These are phyloP conservation scores for Phoeniculus purpureus DNA, from an alignment of 2,797 vertebrate genomes.

Conservation along the genomic window DNA sequence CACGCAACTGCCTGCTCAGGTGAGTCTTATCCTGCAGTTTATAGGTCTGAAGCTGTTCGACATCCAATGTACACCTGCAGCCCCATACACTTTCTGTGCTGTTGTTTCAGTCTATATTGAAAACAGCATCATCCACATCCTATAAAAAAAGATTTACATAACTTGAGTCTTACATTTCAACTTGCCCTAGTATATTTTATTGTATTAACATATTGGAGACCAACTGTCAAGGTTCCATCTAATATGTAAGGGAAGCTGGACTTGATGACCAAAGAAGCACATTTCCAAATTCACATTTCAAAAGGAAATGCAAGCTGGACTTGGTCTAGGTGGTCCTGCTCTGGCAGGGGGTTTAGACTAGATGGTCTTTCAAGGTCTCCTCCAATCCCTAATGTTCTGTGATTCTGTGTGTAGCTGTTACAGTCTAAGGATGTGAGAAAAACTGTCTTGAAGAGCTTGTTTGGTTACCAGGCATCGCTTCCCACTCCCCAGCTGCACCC, in stretches of 20 bases:
- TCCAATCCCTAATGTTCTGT: too few species aligned
- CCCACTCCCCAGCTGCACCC: neutral
- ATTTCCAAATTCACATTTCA: neutral
- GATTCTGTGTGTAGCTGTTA: neutral
- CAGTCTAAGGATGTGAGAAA: neutral
- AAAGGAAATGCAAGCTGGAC: neutral
- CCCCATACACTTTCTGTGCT: neutral
- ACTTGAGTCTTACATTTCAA: neutral
- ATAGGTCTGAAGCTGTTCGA: neutral
- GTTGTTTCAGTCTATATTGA: neutral
- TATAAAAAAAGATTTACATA: neutral
- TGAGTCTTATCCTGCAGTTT: neutral
- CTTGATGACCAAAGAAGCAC: neutral
- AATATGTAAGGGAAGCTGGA: neutral
- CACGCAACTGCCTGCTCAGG: too few species aligned
- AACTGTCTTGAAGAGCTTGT: neutral
- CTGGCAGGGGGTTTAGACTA: too few species aligned
- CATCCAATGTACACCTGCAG: neutral
- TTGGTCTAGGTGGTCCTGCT: too few species aligned
- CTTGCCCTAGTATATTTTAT: neutral
- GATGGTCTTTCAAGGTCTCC: too few species aligned
- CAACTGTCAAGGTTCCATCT: neutral
- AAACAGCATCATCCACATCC: neutral
- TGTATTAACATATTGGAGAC: neutral
- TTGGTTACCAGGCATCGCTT: neutral